These are phyloP conservation scores for Oligia latruncula DNA, from an alignment of 2,888 invertebrate species.

Conservation along the genomic window DNA sequence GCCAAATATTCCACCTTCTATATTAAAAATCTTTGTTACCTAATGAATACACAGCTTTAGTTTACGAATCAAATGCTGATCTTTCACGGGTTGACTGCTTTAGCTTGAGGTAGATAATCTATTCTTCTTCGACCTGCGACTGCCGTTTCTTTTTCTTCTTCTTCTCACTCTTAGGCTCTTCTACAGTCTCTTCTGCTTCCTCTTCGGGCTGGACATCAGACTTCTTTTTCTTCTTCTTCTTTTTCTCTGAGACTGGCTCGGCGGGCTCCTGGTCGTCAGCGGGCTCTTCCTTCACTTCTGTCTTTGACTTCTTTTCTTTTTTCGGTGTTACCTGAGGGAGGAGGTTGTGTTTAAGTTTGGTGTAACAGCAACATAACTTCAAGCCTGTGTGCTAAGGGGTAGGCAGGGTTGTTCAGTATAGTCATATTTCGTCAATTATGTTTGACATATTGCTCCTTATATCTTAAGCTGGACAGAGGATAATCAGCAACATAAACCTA, in stretches of 20 bases:
- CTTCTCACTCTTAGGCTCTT: conserved; percentile 82
- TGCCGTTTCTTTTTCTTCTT: conserved; percentile 85
- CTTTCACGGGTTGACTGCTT: not conserved
- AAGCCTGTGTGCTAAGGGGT: not conserved
- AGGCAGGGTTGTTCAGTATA: not conserved
- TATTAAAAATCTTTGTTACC: not conserved
- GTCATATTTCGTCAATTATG: not conserved
- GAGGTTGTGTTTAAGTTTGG: not conserved
- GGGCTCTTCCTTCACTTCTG: conserved; percentile 60
- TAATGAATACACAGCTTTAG: conserved; percentile 13
- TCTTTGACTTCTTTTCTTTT: conserved; percentile 82
- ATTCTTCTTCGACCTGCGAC: conserved; percentile 79
- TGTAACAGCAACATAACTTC: not conserved
- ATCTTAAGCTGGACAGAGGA: no score
- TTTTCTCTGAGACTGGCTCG: conserved; percentile 82
- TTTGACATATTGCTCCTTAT: not conserved
- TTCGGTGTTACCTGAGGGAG: conserved; percentile 79
- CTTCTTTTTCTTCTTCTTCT: conserved; percentile 89
- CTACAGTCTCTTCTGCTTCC: conserved; percentile 63
- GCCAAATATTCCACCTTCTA: not conserved
- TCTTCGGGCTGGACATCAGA: conserved; percentile 72
- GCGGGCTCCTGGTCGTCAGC: conserved; percentile 62
- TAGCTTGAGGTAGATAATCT: conserved; percentile 62
- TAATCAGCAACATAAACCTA: not conserved
- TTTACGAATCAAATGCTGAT: not conserved